Evolutionary conservation across 2,113 vertebrate species (phyloP), one percentile per base, ranked within the genome.

Genomic region (Cinclus cinclus): DNA sequence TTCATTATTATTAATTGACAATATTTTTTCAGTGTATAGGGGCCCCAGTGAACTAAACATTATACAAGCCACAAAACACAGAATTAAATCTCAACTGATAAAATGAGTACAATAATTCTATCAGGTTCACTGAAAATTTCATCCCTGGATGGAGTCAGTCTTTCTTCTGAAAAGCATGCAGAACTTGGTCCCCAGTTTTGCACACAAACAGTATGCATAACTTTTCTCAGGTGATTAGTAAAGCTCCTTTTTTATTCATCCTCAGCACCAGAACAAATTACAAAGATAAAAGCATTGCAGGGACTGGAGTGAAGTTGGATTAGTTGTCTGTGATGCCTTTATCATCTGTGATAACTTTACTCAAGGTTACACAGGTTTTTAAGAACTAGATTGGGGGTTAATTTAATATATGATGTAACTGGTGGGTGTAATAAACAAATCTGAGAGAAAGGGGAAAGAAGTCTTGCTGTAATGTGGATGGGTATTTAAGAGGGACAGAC

Each of bases 221-320:
- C 25, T 94, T 94, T 87, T 87, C 74, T 87, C 87, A 91, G 47
- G 63, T 95, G 92, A 91, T 94, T 94, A 94, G 63, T 58, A 91
- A 85, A 91, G 46, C 67, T 95, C 12, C 13, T 79, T 92, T 87
- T 94, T 85, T 71, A 95, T 95, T 96, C 89, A 91, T 89, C 24
- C 27, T 67, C 50, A 83, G 65, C 42, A 95, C 87, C 78, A 92
- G 87, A 95, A 96, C 53, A 94, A 91, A 95, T 96, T 94, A 88
- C 49, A 92, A 87, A 94, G 92, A 94, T 92, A 97, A 96, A 97
- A 94, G 46, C 58, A 69, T 91, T 89, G 35, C 70, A 78, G 81
- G 53, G 78, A 79, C 62, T 73, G 74, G 84, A 95, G 74, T 65
- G 37, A 89, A 92, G 93, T 87, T 95, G 91, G 89, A 95, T 95